A percentile compares a stretch with the other conserved stretches of the same genome.
Evolutionary conservation across 2,888 invertebrate species (phyloP).

Genomic region (Scelioninae gen. 2): DNA sequence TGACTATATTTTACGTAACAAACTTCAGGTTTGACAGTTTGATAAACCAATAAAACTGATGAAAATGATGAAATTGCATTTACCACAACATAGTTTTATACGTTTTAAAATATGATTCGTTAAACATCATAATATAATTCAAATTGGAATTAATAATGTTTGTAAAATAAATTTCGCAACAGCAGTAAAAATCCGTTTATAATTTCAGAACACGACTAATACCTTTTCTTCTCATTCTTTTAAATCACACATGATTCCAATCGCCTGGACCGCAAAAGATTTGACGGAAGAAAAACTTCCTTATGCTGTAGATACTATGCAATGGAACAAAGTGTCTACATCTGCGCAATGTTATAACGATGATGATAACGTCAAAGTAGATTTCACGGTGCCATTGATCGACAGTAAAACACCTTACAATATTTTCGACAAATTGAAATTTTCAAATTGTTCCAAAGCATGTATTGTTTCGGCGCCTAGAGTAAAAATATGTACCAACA

Average conservation of each 20-base stretch:
- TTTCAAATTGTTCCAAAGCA: constrained; percentile 76
- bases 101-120: too few relatives aligned
- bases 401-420: constrained; percentile 59
- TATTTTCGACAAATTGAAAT: constrained; percentile 1
- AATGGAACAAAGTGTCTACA: constrained; percentile 57
- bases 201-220: constrained; percentile 18
- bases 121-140: too few relatives aligned
- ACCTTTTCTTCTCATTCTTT: background rate
- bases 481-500: constrained; percentile 79
- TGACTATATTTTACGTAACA: too few relatives aligned
- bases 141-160: too few relatives aligned
- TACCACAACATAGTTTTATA: too few relatives aligned
- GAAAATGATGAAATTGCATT: too few relatives aligned
- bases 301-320: constrained; percentile 46
- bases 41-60: too few relatives aligned
- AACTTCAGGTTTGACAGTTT: too few relatives aligned
- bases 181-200: too few relatives aligned
- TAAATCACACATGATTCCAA: constrained; percentile 25
- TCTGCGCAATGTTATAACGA: constrained; percentile 67
- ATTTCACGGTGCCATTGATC: constrained; percentile 74
- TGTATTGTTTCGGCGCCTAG: constrained; percentile 80
- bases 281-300: constrained; percentile 11
- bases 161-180: too few relatives aligned
- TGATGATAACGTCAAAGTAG: constrained; percentile 62
- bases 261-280: constrained; percentile 16